A percentile compares a stretch with the other conserved stretches of the same genome.
These are phyloP conservation scores for Drosophila littoralis DNA, from an alignment of 1,140 invertebrate genomes.

Conservation along the genomic window DNA sequence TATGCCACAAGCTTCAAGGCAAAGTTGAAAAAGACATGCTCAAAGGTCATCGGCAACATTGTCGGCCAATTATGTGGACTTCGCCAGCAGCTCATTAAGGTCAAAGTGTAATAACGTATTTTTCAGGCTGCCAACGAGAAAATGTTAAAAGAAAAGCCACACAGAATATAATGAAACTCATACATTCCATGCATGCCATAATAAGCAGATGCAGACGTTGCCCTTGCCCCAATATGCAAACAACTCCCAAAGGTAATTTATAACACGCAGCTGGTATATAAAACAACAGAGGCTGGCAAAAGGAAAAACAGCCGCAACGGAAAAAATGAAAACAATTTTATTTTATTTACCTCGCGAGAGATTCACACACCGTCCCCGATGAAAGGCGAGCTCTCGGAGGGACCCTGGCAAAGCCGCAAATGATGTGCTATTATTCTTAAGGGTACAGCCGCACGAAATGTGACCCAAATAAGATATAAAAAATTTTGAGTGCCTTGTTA, in stretches of 20 bases:
- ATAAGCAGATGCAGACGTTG: constrained; percentile 43
- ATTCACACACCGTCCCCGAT: constrained; percentile 47
- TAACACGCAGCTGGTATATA: constrained; percentile 63
- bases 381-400: constrained; percentile 17
- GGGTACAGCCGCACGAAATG: constrained; percentile 75
- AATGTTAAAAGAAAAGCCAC: constrained; percentile 47
- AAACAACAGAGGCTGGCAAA: constrained; percentile 10
- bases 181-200: constrained; percentile 22
- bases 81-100: constrained; percentile 56
- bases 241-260: constrained; percentile 73
- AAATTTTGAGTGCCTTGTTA: constrained; percentile 74
- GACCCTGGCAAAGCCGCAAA: constrained; percentile 70
- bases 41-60: not conserved
- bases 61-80: constrained; percentile 54
- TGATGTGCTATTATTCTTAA: constrained; percentile 82
- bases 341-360: constrained; percentile 81
- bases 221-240: constrained; percentile 51
- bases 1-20: constrained; percentile 42
- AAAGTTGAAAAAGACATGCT: constrained; percentile 25
- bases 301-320: not conserved
- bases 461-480: constrained; percentile 82
- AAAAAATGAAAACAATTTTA: constrained; percentile 76
- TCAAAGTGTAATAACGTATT: constrained; percentile 60
- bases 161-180: constrained; percentile 50
- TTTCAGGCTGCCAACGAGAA: constrained; percentile 56